Evolutionary conservation across 2,888 invertebrate genomes (phyloP), one percentile per base, ranked within the genome.

Genomic region (Xestia ashworthii): DNA sequence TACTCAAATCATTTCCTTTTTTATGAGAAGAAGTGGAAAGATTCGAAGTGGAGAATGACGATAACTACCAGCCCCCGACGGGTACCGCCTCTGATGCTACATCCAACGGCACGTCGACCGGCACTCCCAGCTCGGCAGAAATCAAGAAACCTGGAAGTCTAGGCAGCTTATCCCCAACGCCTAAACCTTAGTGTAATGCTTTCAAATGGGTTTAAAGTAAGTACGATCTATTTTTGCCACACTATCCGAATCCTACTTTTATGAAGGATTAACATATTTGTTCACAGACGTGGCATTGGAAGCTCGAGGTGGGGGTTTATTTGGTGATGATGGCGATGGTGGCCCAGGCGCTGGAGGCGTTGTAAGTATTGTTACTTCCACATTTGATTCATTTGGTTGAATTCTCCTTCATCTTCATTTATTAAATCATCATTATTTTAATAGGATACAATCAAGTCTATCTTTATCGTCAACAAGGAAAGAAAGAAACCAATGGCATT

Each of bases 1-100:
- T 84, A 80, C 11, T 79, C 48, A 81, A 85, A 69, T 76, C 19
- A 83, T 85, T 84, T 84, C 65, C 78, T 89, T 85, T 87, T 85
- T 89, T 87, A 60, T 87, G 91, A 91, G 91, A 93, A 96, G 95
- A 96, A 91, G 95, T 96, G 87, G 91, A 93, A 89, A 89, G 83
- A 84, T 92, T 90, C 82, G 80, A 83, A 71, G 88, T 74, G 22
- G 58, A 80, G 11, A 44, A 9, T 64, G 55, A 32, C 48, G 60
- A 1, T 5, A 44, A 64, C 9, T 66, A 58, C 32, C 14, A 8
- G 5, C 3, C 58, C 32, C 48, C 11, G 25, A 14, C 32, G n/a
- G 46, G 16, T 19, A 22, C 74, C 16, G 44, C 25, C 19, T 25
- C 67, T 38, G 14, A 66, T 1, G 74, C 38, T 0, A 76, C 83